A percentile compares a stretch with the other conserved stretches of the same genome.
phyloP scores from a whole-genome alignment of 1,140 invertebrate genomes.

The Nephotettix cincticeps region DNA sequence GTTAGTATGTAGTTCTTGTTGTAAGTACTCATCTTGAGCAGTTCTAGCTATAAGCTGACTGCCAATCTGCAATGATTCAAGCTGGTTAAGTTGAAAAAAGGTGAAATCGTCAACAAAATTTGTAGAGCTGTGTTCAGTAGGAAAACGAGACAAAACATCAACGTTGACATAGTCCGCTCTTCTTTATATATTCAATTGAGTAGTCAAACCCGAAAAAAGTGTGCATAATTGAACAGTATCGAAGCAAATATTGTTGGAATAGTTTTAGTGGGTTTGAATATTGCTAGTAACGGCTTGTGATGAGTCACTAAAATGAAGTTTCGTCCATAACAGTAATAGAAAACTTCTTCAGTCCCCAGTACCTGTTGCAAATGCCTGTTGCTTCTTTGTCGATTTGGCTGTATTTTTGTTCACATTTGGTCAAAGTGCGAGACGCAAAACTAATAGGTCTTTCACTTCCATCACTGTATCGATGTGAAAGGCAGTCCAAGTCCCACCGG shows the following conservation, averaged over 20 bases:
- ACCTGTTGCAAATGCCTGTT: slow-evolving; percentile 30
- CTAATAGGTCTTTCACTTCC: slow-evolving; percentile 48
- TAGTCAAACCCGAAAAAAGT: neutral
- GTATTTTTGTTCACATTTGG: slow-evolving; percentile 42
- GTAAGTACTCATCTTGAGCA: no score
- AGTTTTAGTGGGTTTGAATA: neutral
- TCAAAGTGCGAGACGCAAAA: slow-evolving; percentile 49
- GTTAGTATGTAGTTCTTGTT: no score
- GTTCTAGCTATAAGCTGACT: no score
- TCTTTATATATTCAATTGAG: neutral
- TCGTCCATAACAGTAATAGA: slow-evolving; percentile 38
- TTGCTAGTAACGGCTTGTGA: neutral
- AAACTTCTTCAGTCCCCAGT: slow-evolving; percentile 46
- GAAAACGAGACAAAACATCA: neutral
- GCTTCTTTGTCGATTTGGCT: slow-evolving; percentile 52
- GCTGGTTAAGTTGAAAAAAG: neutral
- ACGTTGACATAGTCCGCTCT: neutral
- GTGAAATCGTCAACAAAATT: neutral
- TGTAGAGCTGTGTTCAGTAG: neutral
- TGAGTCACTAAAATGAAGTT: neutral
- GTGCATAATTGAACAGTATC: neutral
- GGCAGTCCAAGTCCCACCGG: slow-evolving; percentile 51
- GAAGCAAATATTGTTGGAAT: neutral
- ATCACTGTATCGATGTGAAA: slow-evolving; percentile 48
- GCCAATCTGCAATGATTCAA: neutral